Percentiles rank a stretch among this genome's conserved stretches.
Conservation (phyloP, 2,888 invertebrate genomes). For the Philereme transversata region DNA sequence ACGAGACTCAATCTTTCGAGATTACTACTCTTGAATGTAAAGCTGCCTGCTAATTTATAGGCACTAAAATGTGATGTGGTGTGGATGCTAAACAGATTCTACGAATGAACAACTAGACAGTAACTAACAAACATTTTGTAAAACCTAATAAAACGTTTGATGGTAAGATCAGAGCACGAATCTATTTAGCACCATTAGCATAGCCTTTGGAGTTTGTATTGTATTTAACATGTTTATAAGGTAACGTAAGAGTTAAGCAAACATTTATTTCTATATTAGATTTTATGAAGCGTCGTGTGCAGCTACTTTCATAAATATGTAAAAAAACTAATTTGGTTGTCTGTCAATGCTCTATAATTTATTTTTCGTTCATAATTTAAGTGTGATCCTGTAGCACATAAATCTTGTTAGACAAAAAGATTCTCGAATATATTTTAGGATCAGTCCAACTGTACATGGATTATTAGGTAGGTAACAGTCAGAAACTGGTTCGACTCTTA, state of each 20-base stretch:
- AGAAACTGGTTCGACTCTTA: slow-evolving; percentile 33
- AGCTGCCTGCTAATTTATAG: slow-evolving; percentile 18
- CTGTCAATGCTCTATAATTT: slow-evolving; percentile 19
- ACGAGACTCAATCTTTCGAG: slow-evolving; percentile 39
- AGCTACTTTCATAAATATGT: slow-evolving; percentile 9
- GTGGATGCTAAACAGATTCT: slow-evolving; percentile 22
- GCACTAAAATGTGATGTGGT: slow-evolving; percentile 17
- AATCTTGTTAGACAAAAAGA: slow-evolving; percentile 36
- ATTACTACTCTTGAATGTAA: slow-evolving; percentile 22
- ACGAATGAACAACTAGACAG: neutral
- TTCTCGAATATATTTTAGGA: slow-evolving; percentile 35
- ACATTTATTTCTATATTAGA: too few relatives aligned
- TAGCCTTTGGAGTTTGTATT: neutral
- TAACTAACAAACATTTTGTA: too few relatives aligned
- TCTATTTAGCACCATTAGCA: neutral
- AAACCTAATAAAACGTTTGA: neutral
- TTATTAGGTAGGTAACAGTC: slow-evolving; percentile 14
- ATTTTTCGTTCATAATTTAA: slow-evolving; percentile 27
- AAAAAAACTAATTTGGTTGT: slow-evolving; percentile 15
- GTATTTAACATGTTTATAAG: neutral
- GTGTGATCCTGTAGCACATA: slow-evolving; percentile 29
- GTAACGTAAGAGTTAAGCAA: too few relatives aligned
- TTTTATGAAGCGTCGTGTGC: neutral
- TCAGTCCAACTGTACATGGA: slow-evolving; percentile 19
- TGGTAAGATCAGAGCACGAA: neutral